Conservation (phyloP, 35 echinoderm and acorn worm species). For the Eucidaris tribuloides region DNA sequence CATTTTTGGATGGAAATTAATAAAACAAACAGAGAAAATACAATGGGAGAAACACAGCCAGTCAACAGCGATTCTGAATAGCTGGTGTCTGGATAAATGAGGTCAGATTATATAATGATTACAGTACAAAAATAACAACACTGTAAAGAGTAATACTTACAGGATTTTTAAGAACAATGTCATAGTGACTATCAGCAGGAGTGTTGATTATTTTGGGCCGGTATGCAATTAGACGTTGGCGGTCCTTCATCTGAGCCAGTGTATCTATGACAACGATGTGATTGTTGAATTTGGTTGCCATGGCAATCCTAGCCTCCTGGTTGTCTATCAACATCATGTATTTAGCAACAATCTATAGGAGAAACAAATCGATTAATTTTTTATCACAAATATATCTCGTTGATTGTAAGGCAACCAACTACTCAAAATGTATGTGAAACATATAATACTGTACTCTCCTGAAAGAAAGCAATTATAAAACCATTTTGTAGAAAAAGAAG, state of each 20-base stretch:
- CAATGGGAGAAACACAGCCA: too few species aligned
- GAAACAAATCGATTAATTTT: neutral
- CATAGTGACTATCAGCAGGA: constrained; percentile 37
- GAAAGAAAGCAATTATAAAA: too few species aligned
- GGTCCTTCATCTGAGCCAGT: constrained; percentile 62
- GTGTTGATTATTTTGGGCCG: constrained; percentile 8
- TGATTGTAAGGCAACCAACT: too few species aligned
- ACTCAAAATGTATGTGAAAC: too few species aligned
- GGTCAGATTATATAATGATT: too few species aligned
- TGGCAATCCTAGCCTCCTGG: constrained; percentile 31
- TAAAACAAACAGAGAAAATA: too few species aligned
- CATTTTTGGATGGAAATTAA: too few species aligned
- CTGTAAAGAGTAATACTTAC: constrained; percentile 25
- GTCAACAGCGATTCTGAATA: too few species aligned
- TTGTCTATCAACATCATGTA: constrained; percentile 72
- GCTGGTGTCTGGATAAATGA: too few species aligned
- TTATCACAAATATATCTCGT: too few species aligned
- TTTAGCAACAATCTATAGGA: constrained; percentile 48
- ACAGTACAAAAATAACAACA: neutral
- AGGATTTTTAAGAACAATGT: constrained; percentile 56
- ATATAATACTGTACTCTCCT: too few species aligned
- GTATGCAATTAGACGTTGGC: constrained; percentile 52
- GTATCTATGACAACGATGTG: constrained; percentile 67
- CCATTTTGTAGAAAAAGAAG: too few species aligned
- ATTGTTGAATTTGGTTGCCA: constrained; percentile 46